phyloP scores from a whole-genome alignment of 2,888 invertebrate species.

The Rambutsinella grinnellia region DNA sequence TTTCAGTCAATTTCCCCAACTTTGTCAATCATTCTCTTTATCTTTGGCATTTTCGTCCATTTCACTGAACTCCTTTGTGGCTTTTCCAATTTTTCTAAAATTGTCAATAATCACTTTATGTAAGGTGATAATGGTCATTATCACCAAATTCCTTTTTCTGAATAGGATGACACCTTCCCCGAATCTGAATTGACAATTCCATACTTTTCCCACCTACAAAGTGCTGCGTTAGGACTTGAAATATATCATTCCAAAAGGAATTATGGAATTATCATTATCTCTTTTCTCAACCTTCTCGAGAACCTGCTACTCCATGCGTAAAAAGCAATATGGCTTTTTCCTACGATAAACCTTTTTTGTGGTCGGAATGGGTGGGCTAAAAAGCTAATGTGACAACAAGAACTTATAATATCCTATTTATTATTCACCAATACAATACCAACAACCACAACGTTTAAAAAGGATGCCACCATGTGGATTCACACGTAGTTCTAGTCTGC shows the following conservation, averaged over 20 bases:
- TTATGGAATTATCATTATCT: no score
- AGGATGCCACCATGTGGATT: no score
- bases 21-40: not conserved
- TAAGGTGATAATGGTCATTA: conserved; percentile 42
- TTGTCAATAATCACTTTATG: conserved; percentile 13
- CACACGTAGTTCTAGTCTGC: not conserved
- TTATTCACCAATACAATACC: not conserved
- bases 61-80: conserved; percentile 10
- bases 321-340: conserved; percentile 2
- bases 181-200: no score
- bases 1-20: no score
- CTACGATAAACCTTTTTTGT: conserved; percentile 27
- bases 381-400: conserved; percentile 49
- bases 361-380: conserved; percentile 49
- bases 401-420: conserved; percentile 25
- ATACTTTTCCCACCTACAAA: no score
- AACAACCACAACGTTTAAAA: conserved; percentile 16
- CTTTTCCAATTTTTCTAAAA: conserved; percentile 1
- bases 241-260: no score
- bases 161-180: conserved; percentile 35
- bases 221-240: no score
- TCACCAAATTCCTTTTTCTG: conserved; percentile 37
- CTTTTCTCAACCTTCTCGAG: not conserved
- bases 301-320: conserved; percentile 23
- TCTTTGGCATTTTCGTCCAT: not conserved